phyloP scores from a whole-genome alignment of 2,113 vertebrate genomes.

The Hippocampus zosterae region DNA sequence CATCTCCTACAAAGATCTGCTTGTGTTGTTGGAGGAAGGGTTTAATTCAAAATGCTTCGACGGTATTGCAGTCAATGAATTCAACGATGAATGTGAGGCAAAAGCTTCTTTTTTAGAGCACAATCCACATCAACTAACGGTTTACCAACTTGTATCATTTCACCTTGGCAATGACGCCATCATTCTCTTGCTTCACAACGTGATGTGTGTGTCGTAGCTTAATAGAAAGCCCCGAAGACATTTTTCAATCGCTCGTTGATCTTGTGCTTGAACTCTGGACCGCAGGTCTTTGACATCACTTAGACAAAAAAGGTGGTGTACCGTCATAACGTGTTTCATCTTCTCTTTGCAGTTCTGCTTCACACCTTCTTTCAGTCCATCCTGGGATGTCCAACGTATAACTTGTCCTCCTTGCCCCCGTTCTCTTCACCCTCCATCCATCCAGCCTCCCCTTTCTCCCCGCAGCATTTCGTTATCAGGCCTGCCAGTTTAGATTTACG shows the following conservation, averaged over 20 bases:
- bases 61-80: neutral
- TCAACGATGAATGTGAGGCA: neutral
- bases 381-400: conserved; percentile 31
- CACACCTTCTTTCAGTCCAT: conserved; percentile 5
- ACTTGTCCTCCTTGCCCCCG: conserved; percentile 25
- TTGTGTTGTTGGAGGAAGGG: neutral
- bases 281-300: neutral
- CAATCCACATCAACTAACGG: neutral
- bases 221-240: neutral
- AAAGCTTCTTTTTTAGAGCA: neutral
- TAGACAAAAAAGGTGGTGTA: neutral
- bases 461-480: conserved; percentile 67
- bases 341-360: neutral
- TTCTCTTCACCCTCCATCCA: conserved; percentile 28
- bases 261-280: neutral
- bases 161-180: neutral
- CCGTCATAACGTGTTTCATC: neutral
- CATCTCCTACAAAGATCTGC: neutral
- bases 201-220: no score
- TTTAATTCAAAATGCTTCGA: neutral
- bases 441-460: conserved; percentile 24
- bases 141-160: neutral
- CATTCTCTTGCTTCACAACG: no score
- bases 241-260: neutral
- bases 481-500: conserved; percentile 72